Evolutionary conservation across 2,888 invertebrate genomes (phyloP).

Genomic region (Cosmopolites sordidus): DNA sequence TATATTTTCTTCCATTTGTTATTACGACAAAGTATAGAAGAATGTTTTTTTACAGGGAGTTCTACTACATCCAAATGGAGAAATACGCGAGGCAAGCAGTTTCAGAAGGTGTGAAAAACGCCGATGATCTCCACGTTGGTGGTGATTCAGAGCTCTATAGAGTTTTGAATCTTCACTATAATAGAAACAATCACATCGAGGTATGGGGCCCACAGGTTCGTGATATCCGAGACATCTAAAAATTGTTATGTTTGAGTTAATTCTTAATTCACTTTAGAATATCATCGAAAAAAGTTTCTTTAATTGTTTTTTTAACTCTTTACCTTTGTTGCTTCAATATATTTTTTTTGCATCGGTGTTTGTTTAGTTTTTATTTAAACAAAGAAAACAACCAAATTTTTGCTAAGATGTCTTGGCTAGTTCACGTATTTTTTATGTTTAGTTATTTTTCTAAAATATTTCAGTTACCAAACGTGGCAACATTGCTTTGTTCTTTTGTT

Average conservation of each 20-base stretch:
- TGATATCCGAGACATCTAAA: constrained; percentile 45
- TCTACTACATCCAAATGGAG: constrained; percentile 99
- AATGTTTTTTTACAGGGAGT: constrained; percentile 81
- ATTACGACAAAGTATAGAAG: no score
- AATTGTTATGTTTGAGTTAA: constrained; percentile 1
- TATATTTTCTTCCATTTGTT: no score
- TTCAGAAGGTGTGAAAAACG: constrained; percentile 90
- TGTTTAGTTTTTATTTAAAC: no score
- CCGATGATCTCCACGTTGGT: constrained; percentile 90
- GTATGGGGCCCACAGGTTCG: constrained; percentile 71
- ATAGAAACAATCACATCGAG: constrained; percentile 95
- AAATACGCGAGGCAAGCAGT: constrained; percentile 98
- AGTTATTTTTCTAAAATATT: background rate
- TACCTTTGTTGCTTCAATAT: no score
- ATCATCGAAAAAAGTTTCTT: no score
- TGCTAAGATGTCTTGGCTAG: constrained; percentile 27
- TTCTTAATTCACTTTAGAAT: no score
- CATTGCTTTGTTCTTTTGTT: no score
- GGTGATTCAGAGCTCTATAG: constrained; percentile 96
- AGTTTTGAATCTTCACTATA: constrained; percentile 97
- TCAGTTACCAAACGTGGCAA: no score
- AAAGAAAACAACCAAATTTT: constrained; percentile 1
- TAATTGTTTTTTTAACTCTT: no score
- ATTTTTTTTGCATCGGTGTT: no score
- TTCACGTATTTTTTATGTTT: constrained; percentile 29